Evolutionary conservation across 1,140 invertebrate species (phyloP).

Genomic region (Pygmarrhopalites habei): DNA sequence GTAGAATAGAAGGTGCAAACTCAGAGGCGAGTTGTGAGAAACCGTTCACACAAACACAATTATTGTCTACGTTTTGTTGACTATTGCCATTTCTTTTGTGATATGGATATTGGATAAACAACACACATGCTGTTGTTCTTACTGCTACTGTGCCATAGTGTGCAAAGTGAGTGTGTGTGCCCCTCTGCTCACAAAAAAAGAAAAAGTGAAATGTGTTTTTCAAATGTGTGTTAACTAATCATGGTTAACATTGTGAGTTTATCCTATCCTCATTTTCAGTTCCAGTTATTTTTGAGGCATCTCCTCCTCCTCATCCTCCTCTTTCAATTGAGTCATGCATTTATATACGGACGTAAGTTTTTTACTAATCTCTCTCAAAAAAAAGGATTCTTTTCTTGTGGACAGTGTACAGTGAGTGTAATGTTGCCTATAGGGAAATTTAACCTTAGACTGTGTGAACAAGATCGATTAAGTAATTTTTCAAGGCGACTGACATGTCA

Average conservation of each 20-base stretch:
- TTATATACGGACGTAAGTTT: conserved; percentile 7
- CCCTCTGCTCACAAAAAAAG: no score
- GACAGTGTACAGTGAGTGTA: not conserved
- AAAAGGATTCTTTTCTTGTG: not conserved
- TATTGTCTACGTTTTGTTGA: not conserved
- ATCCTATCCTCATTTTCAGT: no score
- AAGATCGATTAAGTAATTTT: not conserved
- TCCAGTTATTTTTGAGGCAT: not conserved
- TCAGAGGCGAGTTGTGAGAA: not conserved
- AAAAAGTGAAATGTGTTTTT: not conserved
- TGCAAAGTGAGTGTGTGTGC: not conserved
- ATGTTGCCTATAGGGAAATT: not conserved
- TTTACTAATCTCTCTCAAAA: not conserved
- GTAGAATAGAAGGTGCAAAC: not conserved
- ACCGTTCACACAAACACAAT: not conserved
- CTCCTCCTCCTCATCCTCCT: not conserved
- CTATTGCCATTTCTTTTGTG: not conserved
- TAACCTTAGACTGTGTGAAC: not conserved
- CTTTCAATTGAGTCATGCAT: not conserved
- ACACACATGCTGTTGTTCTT: no score
- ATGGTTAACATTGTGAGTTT: not conserved
- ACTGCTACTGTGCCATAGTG: not conserved
- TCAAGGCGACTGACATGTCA: not conserved
- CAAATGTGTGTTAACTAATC: not conserved
- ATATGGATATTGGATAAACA: no score